Evolutionary conservation across 2,888 invertebrate species (phyloP), one percentile per base, ranked within the genome.

Genomic region (Oscheius myriophilus): DNA sequence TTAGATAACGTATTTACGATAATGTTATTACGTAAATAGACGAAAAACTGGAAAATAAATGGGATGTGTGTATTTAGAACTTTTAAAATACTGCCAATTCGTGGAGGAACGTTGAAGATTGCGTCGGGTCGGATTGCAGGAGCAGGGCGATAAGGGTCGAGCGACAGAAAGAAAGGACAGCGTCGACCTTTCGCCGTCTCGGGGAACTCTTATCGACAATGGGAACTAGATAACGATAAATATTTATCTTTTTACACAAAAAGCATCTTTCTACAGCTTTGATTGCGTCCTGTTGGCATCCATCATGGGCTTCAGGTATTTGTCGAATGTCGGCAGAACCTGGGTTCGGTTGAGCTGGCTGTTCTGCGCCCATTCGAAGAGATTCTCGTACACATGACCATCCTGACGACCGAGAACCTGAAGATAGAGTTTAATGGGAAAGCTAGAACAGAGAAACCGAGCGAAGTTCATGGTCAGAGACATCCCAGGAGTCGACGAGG

Each of bases 401-500:
- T 89, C 89, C 69, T 88, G 76, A 26, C 80, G 71, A 21, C 85
- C 85, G 23, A 88, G 80, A 25, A 84, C 86, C 69, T 71, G 62
- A 26, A 53, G 23, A 4, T 53, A 18, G 21, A 53, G 16, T 25
- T 21, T 53, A 6, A 53, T 6, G 16, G 6, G 6, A 14, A 18
- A 21, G 9, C 52, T 9, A 52, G 9, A 18, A 18, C n/a, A 11
- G n/a, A 52, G 11, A n/a, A 26, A 82, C 80, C 2, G 88, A 88
- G 73, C 87, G 83, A 53, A 89, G 82, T 41, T 87, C 81, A 7
- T 83, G 78, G 75, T 89, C 89, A 16, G 84, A 82, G 71, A 87
- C 86, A 85, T 95, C 95, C 86, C 95, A 96, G 12, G 93, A 91
- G 88, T 96, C 96, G 0, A 95, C 95, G 25, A 96, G 89, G 0